Evolutionary conservation across 2,113 vertebrate genomes (phyloP), one percentile per base, ranked within the genome.

Genomic region (Sylvietta virens): DNA sequence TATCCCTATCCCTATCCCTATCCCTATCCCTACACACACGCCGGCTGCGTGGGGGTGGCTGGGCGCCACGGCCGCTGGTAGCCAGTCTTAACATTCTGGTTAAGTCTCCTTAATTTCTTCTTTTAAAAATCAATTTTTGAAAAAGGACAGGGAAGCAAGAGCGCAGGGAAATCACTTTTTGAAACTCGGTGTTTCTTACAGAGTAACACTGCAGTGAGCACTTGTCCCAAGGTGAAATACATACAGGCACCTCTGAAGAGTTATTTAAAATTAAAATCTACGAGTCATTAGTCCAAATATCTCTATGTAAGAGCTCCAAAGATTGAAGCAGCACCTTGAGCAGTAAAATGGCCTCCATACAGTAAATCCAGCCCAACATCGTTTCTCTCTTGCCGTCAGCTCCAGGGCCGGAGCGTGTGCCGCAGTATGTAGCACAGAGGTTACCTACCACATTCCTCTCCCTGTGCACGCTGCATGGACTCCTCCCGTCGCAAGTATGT

Each of bases 401-500:
- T 40, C 17, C 85, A 11, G 35, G 24, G 37, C 74, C 2, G 20
- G 47, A 82, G 60, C 3, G 0, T 4, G 0, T 2, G 44, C 61
- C 0, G 3, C 62, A 26, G 62, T 9, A 6, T 27, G n/a, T 35
- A 72, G 84, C 89, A 3, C 73, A 70, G 69, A 42, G 71, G 45
- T 74, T 54, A 54, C 9, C 2, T 1, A 2, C 35, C 21, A 1
- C 67, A 53, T 90, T 87, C 53, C 56, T 79, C 60, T n/a, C 72
- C 10, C 7, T 33, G 39, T 3, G 3, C 10, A 3, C 0, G 1
- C 50, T 54, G 4, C 13, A 8, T 3, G 84, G 65, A 50, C 79
- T 64, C 92, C 83, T 96, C 92, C 94, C 31, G 27, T 4, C 15
- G 0, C 65, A 53, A 92, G 51, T 83, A 77, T 35, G 80, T 22